These are phyloP conservation scores for Lycophotia porphyrea DNA, from an alignment of 2,888 invertebrate species.

Conservation along the genomic window DNA sequence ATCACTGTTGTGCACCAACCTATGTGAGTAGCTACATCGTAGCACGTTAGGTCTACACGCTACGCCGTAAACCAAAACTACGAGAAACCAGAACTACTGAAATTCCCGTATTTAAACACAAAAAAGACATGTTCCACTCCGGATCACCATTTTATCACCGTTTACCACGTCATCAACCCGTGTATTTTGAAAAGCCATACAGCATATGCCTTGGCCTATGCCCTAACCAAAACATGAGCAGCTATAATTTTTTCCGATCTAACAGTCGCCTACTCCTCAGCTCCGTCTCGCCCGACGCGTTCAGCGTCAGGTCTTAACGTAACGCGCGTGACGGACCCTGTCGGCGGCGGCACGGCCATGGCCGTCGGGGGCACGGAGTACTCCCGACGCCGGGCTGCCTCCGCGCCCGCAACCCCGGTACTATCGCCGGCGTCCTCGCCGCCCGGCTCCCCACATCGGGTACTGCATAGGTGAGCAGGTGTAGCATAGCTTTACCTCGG, in stretches of 20 bases:
- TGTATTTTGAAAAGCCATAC: neutral
- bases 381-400: slow-evolving; percentile 91
- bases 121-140: neutral
- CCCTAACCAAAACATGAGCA: neutral
- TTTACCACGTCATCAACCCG: neutral
- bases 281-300: slow-evolving; percentile 93
- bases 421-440: slow-evolving; percentile 94
- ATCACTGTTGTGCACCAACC: neutral
- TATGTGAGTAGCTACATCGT: slow-evolving; percentile 14
- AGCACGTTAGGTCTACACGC: slow-evolving; percentile 20
- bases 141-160: neutral
- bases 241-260: neutral
- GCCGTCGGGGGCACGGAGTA: slow-evolving; percentile 91
- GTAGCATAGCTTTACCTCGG: slow-evolving; percentile 19
- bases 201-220: neutral
- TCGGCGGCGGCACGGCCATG: slow-evolving; percentile 91
- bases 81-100: neutral
- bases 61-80: slow-evolving; percentile 32
- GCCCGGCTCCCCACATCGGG: slow-evolving; percentile 91
- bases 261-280: slow-evolving; percentile 74
- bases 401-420: slow-evolving; percentile 94
- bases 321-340: slow-evolving; percentile 90
- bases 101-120: neutral
- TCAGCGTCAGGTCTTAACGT: slow-evolving; percentile 93
- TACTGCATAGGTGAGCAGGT: slow-evolving; percentile 78